phyloP scores from a whole-genome alignment of 1,140 invertebrate species.

The Euura saliciscinereae region DNA sequence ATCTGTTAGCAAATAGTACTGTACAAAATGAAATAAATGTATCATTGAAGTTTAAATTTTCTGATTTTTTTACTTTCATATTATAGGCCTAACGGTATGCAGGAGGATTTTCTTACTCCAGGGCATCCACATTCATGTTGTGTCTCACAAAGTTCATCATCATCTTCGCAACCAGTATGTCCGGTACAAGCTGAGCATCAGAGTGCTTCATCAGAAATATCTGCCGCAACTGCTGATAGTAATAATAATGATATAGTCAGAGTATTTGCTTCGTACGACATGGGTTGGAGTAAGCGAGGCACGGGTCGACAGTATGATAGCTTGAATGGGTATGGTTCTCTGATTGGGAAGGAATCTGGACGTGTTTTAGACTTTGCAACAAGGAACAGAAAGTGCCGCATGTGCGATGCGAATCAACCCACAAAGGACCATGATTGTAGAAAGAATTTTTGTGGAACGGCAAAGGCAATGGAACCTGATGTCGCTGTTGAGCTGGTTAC shows the following conservation, averaged over 20 bases:
- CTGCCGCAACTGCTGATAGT: background rate
- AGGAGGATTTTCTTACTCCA: background rate
- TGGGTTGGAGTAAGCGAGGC: constrained; percentile 21
- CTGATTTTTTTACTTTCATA: no score
- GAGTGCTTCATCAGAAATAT: background rate
- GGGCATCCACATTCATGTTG: background rate
- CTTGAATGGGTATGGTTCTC: constrained; percentile 18
- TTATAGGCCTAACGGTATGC: no score
- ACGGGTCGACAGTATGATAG: constrained; percentile 22
- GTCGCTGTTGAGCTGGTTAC: constrained; percentile 5
- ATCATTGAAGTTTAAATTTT: no score
- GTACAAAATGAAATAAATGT: no score
- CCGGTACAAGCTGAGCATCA: background rate
- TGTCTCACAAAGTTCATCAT: background rate
- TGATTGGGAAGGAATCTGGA: constrained; percentile 13
- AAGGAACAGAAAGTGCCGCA: constrained; percentile 17
- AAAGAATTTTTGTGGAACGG: constrained; percentile 15
- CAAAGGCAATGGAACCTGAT: constrained; percentile 21
- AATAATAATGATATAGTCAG: background rate
- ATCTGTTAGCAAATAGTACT: no score
- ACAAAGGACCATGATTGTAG: constrained; percentile 21
- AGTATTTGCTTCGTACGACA: constrained; percentile 22
- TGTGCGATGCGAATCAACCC: constrained; percentile 12
- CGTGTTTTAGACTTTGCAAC: constrained; percentile 17
- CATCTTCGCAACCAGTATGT: background rate